A percentile compares a stretch with the other conserved stretches of the same genome.
phyloP scores from a whole-genome alignment of 2,113 vertebrate genomes.

The Hemiscyllium ocellatum region DNA sequence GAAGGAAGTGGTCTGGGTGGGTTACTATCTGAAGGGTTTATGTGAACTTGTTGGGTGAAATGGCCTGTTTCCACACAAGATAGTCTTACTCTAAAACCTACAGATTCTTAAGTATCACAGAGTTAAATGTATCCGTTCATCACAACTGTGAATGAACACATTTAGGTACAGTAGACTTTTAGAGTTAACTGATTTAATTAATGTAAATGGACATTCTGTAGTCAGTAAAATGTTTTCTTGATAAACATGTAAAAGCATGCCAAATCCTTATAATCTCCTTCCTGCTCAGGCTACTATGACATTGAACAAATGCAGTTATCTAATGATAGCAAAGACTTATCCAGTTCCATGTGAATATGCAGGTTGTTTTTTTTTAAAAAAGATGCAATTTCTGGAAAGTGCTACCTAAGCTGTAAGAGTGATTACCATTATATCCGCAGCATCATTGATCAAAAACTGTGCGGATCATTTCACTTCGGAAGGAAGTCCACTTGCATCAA shows the following conservation, averaged over 20 bases:
- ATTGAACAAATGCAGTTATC: neutral
- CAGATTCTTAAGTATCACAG: neutral
- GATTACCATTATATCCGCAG: constrained; percentile 47
- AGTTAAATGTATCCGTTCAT: neutral
- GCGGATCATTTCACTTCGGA: constrained; percentile 62
- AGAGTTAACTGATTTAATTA: neutral
- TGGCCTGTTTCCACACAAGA: too few relatives aligned
- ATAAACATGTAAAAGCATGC: neutral
- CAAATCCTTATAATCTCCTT: neutral
- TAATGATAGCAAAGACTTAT: neutral
- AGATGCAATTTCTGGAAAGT: neutral
- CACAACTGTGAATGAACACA: neutral
- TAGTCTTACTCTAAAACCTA: neutral
- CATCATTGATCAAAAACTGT: constrained; percentile 59
- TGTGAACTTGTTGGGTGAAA: too few relatives aligned
- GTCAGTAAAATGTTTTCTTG: neutral
- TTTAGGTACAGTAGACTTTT: neutral
- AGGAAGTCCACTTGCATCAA: constrained; percentile 65
- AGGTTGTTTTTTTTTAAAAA: neutral
- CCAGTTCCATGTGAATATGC: neutral
- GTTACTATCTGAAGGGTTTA: too few relatives aligned
- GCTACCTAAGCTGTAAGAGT: constrained; percentile 43
- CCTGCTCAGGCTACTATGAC: neutral
- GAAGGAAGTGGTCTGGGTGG: too few relatives aligned
- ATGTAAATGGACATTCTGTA: neutral